Evolutionary conservation across 2,797 vertebrate species (phyloP).

Genomic region (Limnodromus scolopaceus): DNA sequence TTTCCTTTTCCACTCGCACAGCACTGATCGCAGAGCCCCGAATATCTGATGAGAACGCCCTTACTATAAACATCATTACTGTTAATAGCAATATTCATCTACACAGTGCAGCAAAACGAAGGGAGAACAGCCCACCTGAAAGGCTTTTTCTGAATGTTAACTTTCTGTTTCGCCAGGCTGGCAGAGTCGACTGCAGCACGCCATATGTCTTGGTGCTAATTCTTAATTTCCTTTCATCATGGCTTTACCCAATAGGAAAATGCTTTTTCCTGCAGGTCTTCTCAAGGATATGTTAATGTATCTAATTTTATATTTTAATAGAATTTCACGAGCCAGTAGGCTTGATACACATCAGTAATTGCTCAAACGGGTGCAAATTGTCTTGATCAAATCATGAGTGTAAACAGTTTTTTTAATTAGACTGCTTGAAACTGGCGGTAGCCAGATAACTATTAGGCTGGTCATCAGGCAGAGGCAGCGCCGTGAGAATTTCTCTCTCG

Average conservation of each 20-base stretch:
- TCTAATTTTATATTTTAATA: slow-evolving; percentile 38
- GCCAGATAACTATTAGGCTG: neutral
- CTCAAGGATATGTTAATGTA: neutral
- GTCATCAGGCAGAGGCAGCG: neutral
- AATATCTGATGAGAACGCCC: neutral
- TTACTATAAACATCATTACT: neutral
- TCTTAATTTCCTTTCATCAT: slow-evolving; percentile 31
- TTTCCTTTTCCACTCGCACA: neutral
- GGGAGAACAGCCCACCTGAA: neutral
- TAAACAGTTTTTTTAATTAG: slow-evolving; percentile 54
- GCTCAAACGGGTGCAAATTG: slow-evolving; percentile 46
- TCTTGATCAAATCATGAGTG: slow-evolving; percentile 33
- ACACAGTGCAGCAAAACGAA: neutral
- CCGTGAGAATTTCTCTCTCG: neutral
- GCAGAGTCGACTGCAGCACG: neutral
- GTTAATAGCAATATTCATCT: neutral
- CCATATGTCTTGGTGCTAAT: neutral
- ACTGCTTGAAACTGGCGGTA: neutral
- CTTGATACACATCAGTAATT: neutral
- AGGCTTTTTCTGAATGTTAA: neutral
- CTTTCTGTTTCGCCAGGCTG: neutral
- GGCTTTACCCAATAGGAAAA: neutral
- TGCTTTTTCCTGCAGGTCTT: slow-evolving; percentile 34
- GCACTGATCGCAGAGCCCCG: neutral
- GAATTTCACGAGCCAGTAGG: slow-evolving; percentile 19